Base-by-base conservation (phyloP, 2,113 vertebrate species). In the Sebastes fasciatus region DNA sequence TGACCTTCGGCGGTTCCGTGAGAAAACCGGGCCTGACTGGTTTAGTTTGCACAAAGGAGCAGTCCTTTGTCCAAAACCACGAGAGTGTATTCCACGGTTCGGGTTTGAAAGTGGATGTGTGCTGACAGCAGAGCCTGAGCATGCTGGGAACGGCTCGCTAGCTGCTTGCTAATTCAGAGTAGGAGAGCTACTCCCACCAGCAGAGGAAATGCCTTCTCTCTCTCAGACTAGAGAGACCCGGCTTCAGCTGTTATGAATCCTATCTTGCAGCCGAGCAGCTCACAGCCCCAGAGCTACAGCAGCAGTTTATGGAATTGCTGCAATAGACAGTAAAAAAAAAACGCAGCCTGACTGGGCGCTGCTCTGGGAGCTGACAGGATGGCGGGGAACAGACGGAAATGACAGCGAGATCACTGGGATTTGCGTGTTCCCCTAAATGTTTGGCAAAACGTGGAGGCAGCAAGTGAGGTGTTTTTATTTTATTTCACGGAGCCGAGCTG, bases 91-190 rank as follows among this genome's bases (percentile, higher is more conserved):
- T 86, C 57, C 45, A 49, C 19, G 49, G 62, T 51, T 77, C 46
- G 68, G 68, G 45, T 78, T 63, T 70, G 68, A 80, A 49, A 83
- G 68, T 52, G 64, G 68, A 82, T 80, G 77, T 64, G 34, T 66
- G 77, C 57, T 70, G 85, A 88, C 57, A 62, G 68, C 7, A 17
- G 80, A 74, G 78, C 58, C 61, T 11, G 58, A 69, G 86, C 19
- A n/a, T 72, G 69, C 34, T 64, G 66, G 62, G 62, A 79, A 77
- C 46, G 6, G 62, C 67, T 76, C 23, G 54, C 77, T 86, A 71
- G 79, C 78, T 87, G 80, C 77, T 85, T 79, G 86, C 83, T 83
- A 83, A 88, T 88, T 91, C 80, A 60, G 82, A 89, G 75, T n/a
- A 79, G 76, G 54, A 83, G 55, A 89, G 58, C 67, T 70, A 52